A percentile compares a stretch with the other conserved stretches of the same genome.
Evolutionary conservation across 2,888 invertebrate genomes (phyloP).

Genomic region (Sesia apiformis): DNA sequence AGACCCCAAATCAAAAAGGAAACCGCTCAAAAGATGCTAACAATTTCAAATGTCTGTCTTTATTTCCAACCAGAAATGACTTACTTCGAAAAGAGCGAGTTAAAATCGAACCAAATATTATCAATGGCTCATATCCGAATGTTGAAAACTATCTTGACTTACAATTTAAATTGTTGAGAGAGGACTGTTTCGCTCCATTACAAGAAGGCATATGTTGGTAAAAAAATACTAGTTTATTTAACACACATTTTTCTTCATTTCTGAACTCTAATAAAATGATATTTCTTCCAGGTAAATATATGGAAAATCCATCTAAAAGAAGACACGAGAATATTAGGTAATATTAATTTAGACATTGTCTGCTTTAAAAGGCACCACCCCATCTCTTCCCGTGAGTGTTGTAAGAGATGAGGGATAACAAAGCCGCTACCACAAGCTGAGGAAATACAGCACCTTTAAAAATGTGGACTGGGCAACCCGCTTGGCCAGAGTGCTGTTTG

Average conservation of each 20-base stretch:
- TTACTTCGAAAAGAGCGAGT: constrained; percentile 60
- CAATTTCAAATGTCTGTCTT: constrained; percentile 41
- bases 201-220: constrained; percentile 77
- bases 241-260: background rate
- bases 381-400: too few species aligned
- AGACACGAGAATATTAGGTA: constrained; percentile 64
- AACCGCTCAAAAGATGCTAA: constrained; percentile 16
- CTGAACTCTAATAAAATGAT: background rate
- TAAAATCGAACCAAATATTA: constrained; percentile 67
- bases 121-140: constrained; percentile 76
- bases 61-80: constrained; percentile 67
- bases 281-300: constrained; percentile 50
- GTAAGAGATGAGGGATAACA: too few species aligned
- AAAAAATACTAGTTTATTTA: background rate
- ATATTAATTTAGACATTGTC: too few species aligned
- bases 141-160: constrained; percentile 84
- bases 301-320: constrained; percentile 54
- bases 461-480: too few species aligned
- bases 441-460: too few species aligned
- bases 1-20: constrained; percentile 1
- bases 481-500: too few species aligned
- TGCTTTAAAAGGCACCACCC: too few species aligned
- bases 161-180: constrained; percentile 85
- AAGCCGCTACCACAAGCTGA: too few species aligned
- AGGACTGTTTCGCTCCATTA: constrained; percentile 86